Evolutionary conservation across 2,113 vertebrate species (phyloP).

Genomic region (Ammodytes marinus): DNA sequence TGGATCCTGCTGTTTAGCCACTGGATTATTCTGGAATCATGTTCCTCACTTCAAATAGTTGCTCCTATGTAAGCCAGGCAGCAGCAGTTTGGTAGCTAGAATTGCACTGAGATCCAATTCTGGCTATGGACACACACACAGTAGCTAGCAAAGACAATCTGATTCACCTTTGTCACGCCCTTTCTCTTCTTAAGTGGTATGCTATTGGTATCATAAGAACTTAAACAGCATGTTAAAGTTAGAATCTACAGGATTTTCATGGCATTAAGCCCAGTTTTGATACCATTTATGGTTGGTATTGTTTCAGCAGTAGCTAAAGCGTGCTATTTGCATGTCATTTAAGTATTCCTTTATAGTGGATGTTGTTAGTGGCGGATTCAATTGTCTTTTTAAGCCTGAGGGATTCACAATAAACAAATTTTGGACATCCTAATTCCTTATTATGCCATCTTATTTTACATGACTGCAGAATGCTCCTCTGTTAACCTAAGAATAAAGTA

Average conservation of each 20-base stretch:
- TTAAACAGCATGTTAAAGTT: background rate
- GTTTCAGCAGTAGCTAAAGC: background rate
- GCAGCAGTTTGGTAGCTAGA: background rate
- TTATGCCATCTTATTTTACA: constrained; percentile 24
- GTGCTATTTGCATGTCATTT: background rate
- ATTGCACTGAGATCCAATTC: constrained; percentile 29
- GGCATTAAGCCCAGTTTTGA: background rate
- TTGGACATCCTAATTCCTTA: too few relatives aligned
- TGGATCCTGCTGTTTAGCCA: constrained; percentile 23
- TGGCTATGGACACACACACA: background rate
- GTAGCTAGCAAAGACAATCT: background rate
- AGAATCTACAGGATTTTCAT: background rate
- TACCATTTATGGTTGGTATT: background rate
- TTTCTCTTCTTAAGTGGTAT: background rate
- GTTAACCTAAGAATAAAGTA: constrained; percentile 13
- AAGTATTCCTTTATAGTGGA: background rate
- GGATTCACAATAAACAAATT: too few relatives aligned
- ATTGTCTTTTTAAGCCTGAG: too few relatives aligned
- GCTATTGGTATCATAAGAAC: background rate
- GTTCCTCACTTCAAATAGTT: constrained; percentile 6
- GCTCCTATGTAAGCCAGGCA: background rate
- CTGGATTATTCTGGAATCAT: constrained; percentile 3
- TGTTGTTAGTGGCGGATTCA: background rate
- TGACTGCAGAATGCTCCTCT: background rate
- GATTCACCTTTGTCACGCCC: constrained; percentile 6